These are phyloP conservation scores for Synanceia verrucosa DNA, from an alignment of 2,797 vertebrate species.

Conservation along the genomic window DNA sequence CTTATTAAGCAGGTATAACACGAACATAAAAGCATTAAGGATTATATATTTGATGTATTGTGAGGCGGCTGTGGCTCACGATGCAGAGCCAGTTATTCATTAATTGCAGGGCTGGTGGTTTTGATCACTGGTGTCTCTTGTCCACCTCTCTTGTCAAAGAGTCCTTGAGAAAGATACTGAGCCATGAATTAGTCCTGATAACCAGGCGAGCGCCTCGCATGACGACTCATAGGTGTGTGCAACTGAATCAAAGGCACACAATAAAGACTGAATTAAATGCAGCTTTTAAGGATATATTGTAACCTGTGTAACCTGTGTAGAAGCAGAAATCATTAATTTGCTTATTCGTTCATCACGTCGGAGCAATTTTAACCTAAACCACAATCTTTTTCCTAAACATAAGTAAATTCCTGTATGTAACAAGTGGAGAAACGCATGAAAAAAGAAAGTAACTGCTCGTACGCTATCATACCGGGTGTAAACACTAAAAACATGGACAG, in stretches of 20 bases:
- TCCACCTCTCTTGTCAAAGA: slow-evolving; percentile 5
- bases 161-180: slow-evolving; percentile 15
- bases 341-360: too few species aligned
- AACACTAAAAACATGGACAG: too few species aligned
- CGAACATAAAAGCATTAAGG: not conserved
- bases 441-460: not conserved
- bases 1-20: not conserved
- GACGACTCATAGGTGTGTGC: not conserved
- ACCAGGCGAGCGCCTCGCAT: not conserved
- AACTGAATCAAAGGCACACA: not conserved
- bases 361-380: too few species aligned
- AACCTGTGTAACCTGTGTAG: too few species aligned
- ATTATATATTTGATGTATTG: not conserved
- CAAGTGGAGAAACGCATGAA: too few species aligned
- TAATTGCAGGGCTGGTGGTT: slow-evolving; percentile 7
- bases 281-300: not conserved
- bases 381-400: too few species aligned
- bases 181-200: not conserved
- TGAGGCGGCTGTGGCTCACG: not conserved
- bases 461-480: too few species aligned
- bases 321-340: too few species aligned
- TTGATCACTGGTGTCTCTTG: not conserved
- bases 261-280: not conserved
- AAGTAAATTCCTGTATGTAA: too few species aligned
- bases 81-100: not conserved